Conservation (phyloP, 2,113 vertebrate species). For the Noturus placidus region DNA sequence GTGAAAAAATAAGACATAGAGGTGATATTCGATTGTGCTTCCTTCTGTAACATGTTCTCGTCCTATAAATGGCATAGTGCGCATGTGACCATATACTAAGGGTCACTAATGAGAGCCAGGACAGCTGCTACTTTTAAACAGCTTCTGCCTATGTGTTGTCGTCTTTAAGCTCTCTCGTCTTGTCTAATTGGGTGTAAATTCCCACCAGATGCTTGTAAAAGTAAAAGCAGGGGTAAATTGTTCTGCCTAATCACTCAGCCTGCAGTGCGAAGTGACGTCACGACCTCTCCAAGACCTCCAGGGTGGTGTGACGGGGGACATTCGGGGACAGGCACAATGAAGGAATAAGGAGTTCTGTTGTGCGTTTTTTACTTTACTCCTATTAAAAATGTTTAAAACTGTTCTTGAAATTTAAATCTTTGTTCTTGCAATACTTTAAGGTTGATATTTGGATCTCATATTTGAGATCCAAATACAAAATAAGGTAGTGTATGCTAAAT, state of each 20-base stretch:
- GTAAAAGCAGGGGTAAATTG: constrained; percentile 47
- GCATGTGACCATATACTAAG: constrained; percentile 34
- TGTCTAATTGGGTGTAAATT: constrained; percentile 85
- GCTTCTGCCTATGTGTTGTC: constrained; percentile 77
- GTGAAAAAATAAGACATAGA: background rate
- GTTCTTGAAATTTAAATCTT: background rate
- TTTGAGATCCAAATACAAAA: background rate
- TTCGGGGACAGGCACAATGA: background rate
- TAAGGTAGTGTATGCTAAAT: background rate
- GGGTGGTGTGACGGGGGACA: background rate
- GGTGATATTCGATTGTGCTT: background rate
- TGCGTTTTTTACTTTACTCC: background rate
- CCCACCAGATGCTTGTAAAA: constrained; percentile 81
- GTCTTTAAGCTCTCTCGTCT: constrained; percentile 76
- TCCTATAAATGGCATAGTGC: constrained; percentile 30
- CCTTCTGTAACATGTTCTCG: background rate
- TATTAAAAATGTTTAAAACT: background rate
- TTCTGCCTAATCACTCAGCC: constrained; percentile 71
- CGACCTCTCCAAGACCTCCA: background rate
- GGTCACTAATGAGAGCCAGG: constrained; percentile 76
- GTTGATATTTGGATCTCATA: background rate
- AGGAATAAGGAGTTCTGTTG: background rate
- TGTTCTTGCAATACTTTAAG: background rate
- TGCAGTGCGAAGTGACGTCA: constrained; percentile 48
- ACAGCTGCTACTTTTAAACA: constrained; percentile 77